Conservation (phyloP, 1,140 invertebrate genomes). For the Sinella curviseta region DNA sequence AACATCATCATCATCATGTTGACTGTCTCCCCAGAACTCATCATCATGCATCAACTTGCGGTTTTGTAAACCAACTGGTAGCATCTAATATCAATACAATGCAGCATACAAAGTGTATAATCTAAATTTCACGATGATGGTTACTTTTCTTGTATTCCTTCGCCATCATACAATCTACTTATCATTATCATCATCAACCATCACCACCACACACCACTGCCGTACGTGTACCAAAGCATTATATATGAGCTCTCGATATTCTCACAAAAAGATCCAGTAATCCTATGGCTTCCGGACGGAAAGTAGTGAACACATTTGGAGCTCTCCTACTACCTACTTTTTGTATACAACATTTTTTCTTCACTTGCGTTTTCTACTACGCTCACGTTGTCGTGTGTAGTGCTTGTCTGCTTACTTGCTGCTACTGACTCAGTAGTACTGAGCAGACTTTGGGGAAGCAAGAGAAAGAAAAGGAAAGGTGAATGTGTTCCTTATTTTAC, state of each 20-base stretch:
- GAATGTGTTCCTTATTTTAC: no score
- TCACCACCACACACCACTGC: neutral
- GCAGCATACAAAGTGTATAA: no score
- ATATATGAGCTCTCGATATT: slow-evolving; percentile 8
- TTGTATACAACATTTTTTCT: neutral
- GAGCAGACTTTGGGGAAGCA: no score
- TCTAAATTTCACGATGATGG: no score
- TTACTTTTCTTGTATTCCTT: neutral
- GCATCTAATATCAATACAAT: no score
- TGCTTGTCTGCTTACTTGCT: no score
- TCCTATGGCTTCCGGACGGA: slow-evolving; percentile 25
- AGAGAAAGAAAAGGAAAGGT: no score
- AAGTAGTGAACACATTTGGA: slow-evolving; percentile 19
- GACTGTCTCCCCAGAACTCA: neutral
- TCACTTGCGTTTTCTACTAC: neutral
- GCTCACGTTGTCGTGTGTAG: neutral
- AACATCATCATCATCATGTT: neutral
- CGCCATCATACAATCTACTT: neutral
- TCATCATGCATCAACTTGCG: neutral
- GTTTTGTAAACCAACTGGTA: neutral
- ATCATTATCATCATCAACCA: neutral
- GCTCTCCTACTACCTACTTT: neutral
- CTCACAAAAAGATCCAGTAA: slow-evolving; percentile 19
- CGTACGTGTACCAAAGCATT: neutral
- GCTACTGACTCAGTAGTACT: no score